Evolutionary conservation across 2,797 vertebrate species (phyloP).

Genomic region (Anabacerthia variegaticeps): DNA sequence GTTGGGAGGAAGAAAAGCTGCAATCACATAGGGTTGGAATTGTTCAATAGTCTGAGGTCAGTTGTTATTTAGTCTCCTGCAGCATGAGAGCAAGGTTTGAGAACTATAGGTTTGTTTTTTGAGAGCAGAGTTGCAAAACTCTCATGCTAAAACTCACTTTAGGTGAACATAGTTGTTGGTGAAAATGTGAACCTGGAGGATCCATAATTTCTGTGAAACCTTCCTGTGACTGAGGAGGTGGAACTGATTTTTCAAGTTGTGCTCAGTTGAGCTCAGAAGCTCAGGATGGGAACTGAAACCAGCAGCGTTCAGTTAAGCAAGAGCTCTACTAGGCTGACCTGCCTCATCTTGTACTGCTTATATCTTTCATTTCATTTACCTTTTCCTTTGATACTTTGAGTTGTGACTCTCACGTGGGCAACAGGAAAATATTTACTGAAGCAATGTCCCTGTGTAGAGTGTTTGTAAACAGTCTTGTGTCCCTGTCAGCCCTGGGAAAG

Average conservation of each 20-base stretch:
- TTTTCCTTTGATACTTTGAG: background rate
- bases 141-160: background rate
- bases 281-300: background rate
- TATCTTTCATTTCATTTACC: background rate
- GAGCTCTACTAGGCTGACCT: background rate
- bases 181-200: background rate
- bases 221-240: background rate
- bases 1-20: background rate
- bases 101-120: background rate
- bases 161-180: background rate
- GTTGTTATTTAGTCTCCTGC: background rate
- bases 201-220: background rate
- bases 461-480: background rate
- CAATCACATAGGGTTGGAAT: background rate
- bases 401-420: background rate
- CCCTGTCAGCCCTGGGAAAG: background rate
- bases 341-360: background rate
- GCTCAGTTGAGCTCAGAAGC: background rate
- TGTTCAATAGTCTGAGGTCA: background rate
- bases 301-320: background rate
- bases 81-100: background rate
- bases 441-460: background rate
- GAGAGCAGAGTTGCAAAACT: background rate
- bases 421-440: background rate
- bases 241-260: background rate